Base-by-base conservation (phyloP, 2,797 vertebrate species). In the Diglossa cyanea region DNA sequence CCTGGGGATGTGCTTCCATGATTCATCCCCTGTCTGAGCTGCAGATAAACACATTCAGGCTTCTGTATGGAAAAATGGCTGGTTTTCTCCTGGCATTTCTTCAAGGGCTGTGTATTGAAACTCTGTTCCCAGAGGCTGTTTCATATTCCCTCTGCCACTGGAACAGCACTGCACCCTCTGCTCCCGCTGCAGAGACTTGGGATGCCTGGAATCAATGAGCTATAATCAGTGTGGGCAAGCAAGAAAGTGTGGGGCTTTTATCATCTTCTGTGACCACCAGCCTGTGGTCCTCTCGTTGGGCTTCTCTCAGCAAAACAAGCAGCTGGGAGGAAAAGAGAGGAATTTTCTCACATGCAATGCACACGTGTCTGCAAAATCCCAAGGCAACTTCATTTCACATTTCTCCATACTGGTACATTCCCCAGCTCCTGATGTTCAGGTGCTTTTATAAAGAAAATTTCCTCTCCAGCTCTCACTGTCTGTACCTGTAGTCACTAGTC, bases 51-150 rank as follows among this genome's bases (percentile, higher is more conserved):
- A 88, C 48, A 55, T 75, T 78, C 91, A 91, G 76, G 58, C 93
- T 94, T 90, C 85, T 81, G 89, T 82, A 40, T 93, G 95, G 93
- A 96, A 95, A 95, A 96, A 90, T 68, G 68, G 40, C 91, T 75
- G 57, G 35, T 72, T 95, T 82, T 80, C 76, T 91, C 28, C 87
- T 93, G 95, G 85, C 48, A 0, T 75, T 70, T 80, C 66, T 88
- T 90, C 85, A 93, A 75, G 81, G 86, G 44, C 87, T 86, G 35
- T 4, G 1, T 45, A 90, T 65, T 88, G 76, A 93, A 78, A 47
- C 58, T 72, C 35, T 8, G 58, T 93, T 96, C 87, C 79, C 76
- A 33, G 87, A 68, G 73, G 50, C 89, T 86, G 72, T 68, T 95
- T 45, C 35, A 1, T 75, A 51, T 86, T 93, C 73, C 47, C 33